A percentile compares a stretch with the other conserved stretches of the same genome.
Conservation (phyloP, 2,113 vertebrate species). For the Dissostichus mawsoni region DNA sequence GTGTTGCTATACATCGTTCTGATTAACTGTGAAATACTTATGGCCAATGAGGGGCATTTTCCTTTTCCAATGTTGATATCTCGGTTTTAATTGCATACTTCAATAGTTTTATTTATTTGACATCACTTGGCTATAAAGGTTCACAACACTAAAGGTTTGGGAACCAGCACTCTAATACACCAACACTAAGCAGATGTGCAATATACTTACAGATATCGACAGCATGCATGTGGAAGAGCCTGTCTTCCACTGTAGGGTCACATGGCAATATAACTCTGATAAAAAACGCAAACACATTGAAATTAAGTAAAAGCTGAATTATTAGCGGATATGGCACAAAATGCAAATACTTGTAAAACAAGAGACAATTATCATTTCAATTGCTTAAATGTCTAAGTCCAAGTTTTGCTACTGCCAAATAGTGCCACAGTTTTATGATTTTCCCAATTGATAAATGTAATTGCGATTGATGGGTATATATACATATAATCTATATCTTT, state of each 20-base stretch:
- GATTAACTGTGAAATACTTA: too few species aligned
- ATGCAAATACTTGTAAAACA: neutral
- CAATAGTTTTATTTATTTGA: too few species aligned
- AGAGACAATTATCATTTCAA: too few species aligned
- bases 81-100: neutral
- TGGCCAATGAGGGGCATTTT: too few species aligned
- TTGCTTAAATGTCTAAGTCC: neutral
- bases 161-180: too few species aligned
- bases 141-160: neutral
- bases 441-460: neutral
- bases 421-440: neutral
- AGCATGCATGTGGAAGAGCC: constrained; percentile 73
- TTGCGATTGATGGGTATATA: neutral
- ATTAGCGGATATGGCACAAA: neutral
- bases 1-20: neutral
- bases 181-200: too few species aligned
- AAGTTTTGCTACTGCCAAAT: neutral
- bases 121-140: neutral
- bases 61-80: neutral
- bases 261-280: constrained; percentile 77
- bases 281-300: constrained; percentile 1
- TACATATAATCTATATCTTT: too few species aligned
- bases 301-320: neutral
- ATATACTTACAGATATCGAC: constrained; percentile 74
- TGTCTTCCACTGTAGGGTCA: constrained; percentile 72